phyloP scores from a whole-genome alignment of 2,113 vertebrate genomes.

The Salminus brasiliensis region DNA sequence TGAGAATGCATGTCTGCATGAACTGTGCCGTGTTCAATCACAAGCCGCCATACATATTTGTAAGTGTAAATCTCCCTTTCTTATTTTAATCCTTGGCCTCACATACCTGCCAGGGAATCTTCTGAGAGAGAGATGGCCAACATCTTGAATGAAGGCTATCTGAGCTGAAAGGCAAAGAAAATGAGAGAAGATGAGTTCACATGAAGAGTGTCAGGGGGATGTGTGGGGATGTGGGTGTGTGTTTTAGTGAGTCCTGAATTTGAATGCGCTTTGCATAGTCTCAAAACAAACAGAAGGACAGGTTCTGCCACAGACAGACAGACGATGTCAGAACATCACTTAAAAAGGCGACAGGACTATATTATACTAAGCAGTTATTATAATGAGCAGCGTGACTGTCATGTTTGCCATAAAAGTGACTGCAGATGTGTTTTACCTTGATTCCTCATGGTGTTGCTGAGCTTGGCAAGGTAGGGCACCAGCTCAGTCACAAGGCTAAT shows the following conservation, averaged over 20 bases:
- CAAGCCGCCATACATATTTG: no score
- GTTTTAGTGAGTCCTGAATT: background rate
- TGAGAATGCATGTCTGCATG: no score
- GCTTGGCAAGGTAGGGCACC: constrained; percentile 87
- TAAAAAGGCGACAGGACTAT: background rate
- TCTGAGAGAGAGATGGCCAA: constrained; percentile 86
- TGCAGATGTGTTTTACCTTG: constrained; percentile 83
- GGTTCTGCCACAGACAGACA: background rate
- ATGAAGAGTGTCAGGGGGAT: background rate
- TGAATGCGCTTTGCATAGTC: constrained; percentile 30
- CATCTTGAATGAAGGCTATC: constrained; percentile 91
- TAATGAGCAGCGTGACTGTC: no score
- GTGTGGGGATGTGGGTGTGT: no score
- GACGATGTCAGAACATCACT: background rate
- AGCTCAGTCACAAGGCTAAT: constrained; percentile 88
- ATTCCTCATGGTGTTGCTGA: constrained; percentile 90
- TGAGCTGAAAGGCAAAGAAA: constrained; percentile 77
- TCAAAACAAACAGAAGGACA: background rate
- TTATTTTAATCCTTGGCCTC: background rate
- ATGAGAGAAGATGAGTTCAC: constrained; percentile 15
- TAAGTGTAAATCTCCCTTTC: no score
- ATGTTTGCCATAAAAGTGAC: no score
- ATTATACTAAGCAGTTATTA: no score
- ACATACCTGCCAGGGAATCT: constrained; percentile 83
- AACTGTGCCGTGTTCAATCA: no score